These are phyloP conservation scores for Drosophila mimetica DNA, from an alignment of 2,888 invertebrate genomes.

Conservation along the genomic window DNA sequence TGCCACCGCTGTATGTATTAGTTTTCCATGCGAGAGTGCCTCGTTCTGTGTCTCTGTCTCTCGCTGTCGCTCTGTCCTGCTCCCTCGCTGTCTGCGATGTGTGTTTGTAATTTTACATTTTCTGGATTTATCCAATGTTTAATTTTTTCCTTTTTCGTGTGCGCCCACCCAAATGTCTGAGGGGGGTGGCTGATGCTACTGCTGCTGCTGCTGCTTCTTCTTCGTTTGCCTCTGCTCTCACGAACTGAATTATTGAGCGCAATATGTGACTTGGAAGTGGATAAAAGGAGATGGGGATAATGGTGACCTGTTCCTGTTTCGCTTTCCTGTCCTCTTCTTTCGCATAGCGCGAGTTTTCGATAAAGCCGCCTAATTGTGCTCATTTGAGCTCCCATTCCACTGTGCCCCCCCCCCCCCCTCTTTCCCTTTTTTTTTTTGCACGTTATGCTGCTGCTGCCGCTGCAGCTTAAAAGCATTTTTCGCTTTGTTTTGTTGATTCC, in stretches of 20 bases:
- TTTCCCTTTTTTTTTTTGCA: constrained; percentile 13
- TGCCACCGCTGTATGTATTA: constrained; percentile 52
- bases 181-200: constrained; percentile 16
- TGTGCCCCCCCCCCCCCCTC: constrained; percentile 15
- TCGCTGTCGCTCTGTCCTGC: constrained; percentile 7
- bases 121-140: constrained; percentile 77
- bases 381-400: constrained; percentile 63
- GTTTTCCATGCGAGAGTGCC: constrained; percentile 60
- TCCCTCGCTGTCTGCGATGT: constrained; percentile 37
- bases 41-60: constrained; percentile 23
- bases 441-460: constrained; percentile 32
- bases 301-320: constrained; percentile 71
- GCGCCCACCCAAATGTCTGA: constrained; percentile 69
- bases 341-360: constrained; percentile 60
- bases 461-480: constrained; percentile 60
- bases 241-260: constrained; percentile 68
- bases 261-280: constrained; percentile 61
- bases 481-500: constrained; percentile 52
- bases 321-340: constrained; percentile 38
- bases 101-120: constrained; percentile 73
- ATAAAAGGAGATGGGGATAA: constrained; percentile 25
- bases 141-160: constrained; percentile 59
- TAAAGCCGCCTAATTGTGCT: constrained; percentile 79
- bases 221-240: constrained; percentile 40
- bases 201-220: constrained; percentile 16